Conservation (phyloP, 2,113 vertebrate genomes). For the Electrona antarctica region DNA sequence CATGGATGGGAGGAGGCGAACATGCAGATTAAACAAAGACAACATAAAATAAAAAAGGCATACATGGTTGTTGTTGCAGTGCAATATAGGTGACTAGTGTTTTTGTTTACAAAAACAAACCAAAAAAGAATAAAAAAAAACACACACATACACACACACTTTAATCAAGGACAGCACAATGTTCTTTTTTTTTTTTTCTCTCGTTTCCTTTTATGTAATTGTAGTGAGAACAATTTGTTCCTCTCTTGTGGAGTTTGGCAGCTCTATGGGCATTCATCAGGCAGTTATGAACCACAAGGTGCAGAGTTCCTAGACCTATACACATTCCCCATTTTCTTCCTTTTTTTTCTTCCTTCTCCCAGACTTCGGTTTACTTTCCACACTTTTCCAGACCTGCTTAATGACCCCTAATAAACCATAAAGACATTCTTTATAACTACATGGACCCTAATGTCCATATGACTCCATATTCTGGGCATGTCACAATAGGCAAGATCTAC, state of each 20-base stretch:
- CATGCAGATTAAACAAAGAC: slow-evolving; percentile 28
- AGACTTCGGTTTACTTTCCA: neutral
- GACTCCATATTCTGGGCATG: no score
- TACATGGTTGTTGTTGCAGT: slow-evolving; percentile 30
- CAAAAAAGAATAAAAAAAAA: slow-evolving; percentile 18
- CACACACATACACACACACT: slow-evolving; percentile 21
- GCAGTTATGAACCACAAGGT: neutral
- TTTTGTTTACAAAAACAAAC: neutral
- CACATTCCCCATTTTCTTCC: neutral
- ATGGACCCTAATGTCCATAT: no score
- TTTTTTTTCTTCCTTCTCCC: neutral
- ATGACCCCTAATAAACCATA: neutral
- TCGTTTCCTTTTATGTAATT: neutral
- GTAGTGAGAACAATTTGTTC: neutral
- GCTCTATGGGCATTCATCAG: neutral
- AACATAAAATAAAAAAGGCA: slow-evolving; percentile 25
- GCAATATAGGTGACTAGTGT: slow-evolving; percentile 24
- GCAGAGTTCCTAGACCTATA: no score
- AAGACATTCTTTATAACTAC: no score
- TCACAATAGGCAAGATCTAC: no score
- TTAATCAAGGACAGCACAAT: neutral
- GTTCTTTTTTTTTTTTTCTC: no score
- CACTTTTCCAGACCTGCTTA: neutral
- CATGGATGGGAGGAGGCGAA: slow-evolving; percentile 1
- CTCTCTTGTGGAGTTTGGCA: slow-evolving; percentile 10